Conservation (phyloP, 2,888 invertebrate species). For the Netelia virgata region DNA sequence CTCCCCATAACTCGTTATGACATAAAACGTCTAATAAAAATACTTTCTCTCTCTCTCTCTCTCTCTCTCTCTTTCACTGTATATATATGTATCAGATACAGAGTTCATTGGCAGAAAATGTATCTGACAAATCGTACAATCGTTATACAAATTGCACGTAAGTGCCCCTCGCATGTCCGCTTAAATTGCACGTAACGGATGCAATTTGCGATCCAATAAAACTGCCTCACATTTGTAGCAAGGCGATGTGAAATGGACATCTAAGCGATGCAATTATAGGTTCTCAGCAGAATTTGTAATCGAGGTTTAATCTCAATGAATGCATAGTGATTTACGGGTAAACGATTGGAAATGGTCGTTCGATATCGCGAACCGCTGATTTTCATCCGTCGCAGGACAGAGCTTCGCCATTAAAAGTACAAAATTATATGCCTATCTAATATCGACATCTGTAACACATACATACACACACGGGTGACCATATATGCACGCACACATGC, state of each 20-base stretch:
- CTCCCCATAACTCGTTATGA: background rate
- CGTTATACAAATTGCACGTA: conserved; percentile 3
- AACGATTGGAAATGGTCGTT: conserved; percentile 9
- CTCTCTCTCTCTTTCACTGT: background rate
- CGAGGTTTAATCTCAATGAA: background rate
- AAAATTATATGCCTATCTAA: conserved; percentile 20
- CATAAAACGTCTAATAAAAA: background rate
- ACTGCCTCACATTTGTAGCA: background rate
- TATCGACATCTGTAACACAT: background rate
- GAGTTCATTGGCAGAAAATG: no score
- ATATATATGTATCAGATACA: background rate
- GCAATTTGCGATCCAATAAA: conserved; percentile 11
- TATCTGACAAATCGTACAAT: background rate
- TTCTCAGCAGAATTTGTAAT: background rate
- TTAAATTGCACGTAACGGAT: conserved; percentile 23
- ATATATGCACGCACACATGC: no score
- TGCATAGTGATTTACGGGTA: background rate
- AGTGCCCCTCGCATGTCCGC: background rate
- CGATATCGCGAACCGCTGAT: background rate
- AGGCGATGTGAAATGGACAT: background rate
- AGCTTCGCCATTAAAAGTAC: conserved; percentile 20
- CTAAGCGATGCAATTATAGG: background rate
- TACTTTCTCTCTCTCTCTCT: background rate
- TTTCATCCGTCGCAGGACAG: conserved; percentile 1
- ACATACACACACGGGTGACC: background rate